Conservation (phyloP, 2,797 vertebrate genomes). For the Sciurus vulgaris region DNA sequence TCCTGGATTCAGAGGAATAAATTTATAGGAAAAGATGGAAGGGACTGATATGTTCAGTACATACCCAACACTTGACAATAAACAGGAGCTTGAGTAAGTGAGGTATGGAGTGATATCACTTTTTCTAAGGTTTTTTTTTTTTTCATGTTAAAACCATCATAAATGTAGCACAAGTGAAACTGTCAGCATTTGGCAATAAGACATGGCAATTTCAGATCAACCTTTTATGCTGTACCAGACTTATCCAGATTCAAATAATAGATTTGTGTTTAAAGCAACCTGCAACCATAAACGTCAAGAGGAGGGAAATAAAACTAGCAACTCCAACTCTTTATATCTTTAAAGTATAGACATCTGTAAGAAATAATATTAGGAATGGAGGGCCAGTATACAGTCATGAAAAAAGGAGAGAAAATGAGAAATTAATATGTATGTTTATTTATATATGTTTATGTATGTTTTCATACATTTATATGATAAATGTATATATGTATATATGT, state of each 20-base stretch:
- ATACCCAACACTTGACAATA: constrained; percentile 55
- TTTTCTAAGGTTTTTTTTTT: constrained; percentile 77
- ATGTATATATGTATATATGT: not conserved
- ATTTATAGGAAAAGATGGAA: constrained; percentile 73
- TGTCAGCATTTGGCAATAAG: constrained; percentile 68
- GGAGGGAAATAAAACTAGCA: not conserved
- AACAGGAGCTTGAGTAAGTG: constrained; percentile 5
- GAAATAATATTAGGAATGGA: not conserved
- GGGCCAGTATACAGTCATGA: not conserved
- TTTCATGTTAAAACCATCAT: not conserved
- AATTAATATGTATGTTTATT: not conserved
- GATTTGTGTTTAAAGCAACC: constrained; percentile 39
- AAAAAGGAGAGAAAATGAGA: not conserved
- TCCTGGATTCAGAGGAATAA: constrained; percentile 71
- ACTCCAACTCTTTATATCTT: not conserved
- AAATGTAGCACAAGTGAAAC: constrained; percentile 52
- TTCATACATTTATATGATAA: not conserved
- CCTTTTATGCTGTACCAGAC: not conserved
- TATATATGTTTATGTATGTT: not conserved
- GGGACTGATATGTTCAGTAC: constrained; percentile 28
- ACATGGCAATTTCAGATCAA: not conserved
- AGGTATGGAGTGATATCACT: constrained; percentile 39
- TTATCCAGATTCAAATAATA: constrained; percentile 52
- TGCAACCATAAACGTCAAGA: not conserved
- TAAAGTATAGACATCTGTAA: not conserved